Percentiles rank a stretch among this genome's conserved stretches.
Conservation (phyloP, 2,113 vertebrate species). For the Plecotus auritus region DNA sequence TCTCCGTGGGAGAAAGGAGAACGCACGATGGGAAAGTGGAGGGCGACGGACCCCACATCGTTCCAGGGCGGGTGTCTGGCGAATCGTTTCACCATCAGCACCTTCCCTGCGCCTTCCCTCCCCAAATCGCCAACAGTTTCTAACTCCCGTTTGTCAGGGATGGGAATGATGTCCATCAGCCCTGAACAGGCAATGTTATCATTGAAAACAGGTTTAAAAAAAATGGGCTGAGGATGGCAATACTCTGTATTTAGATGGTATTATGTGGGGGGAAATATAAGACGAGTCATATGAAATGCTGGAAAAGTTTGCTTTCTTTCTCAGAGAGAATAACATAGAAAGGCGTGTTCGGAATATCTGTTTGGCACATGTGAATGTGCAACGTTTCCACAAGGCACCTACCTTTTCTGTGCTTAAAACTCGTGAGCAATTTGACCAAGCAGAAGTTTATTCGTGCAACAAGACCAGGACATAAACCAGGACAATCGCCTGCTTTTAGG, state of each 20-base stretch:
- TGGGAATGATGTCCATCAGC: not conserved
- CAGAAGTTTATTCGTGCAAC: constrained; percentile 47
- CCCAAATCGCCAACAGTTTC: not conserved
- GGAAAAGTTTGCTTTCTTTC: not conserved
- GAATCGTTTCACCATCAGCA: not conserved
- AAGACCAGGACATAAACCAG: too few relatives aligned
- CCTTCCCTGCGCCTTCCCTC: not conserved
- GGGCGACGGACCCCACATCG: constrained; percentile 37
- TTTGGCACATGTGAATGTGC: not conserved
- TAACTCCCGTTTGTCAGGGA: not conserved
- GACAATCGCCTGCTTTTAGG: constrained; percentile 61
- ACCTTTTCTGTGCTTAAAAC: constrained; percentile 57
- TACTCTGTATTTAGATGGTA: not conserved
- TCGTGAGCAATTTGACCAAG: constrained; percentile 65
- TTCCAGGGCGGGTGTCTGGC: not conserved
- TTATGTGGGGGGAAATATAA: not conserved
- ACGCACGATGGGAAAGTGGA: constrained; percentile 64
- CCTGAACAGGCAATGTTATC: not conserved
- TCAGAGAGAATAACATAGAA: not conserved
- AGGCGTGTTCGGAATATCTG: not conserved
- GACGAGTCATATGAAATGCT: not conserved
- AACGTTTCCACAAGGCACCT: constrained; percentile 44
- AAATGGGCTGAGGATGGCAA: too few relatives aligned
- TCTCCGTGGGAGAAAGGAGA: constrained; percentile 77
- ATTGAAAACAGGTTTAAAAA: not conserved